These are phyloP conservation scores for Arctia plantaginis DNA, from an alignment of 2,888 invertebrate genomes.

Conservation along the genomic window DNA sequence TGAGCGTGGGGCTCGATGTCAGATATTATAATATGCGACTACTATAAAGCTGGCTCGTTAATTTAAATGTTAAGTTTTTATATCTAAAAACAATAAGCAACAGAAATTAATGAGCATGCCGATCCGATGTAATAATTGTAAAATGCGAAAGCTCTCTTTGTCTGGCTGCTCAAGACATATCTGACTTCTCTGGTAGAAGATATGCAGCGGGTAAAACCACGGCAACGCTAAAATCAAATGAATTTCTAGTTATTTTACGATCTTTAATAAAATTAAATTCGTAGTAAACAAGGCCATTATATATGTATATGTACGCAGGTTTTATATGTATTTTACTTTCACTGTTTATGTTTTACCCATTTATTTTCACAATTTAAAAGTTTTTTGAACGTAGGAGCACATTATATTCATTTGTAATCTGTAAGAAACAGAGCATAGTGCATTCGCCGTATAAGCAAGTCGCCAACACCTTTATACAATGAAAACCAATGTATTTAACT, in stretches of 20 bases:
- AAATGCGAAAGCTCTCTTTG: background rate
- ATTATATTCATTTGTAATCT: background rate
- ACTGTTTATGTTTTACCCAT: background rate
- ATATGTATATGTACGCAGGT: background rate
- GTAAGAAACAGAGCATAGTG: background rate
- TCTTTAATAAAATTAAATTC: constrained; percentile 18
- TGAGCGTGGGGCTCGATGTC: too few species aligned
- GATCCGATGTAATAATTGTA: background rate
- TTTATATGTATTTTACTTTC: background rate
- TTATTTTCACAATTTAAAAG: background rate
- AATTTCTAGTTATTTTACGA: background rate
- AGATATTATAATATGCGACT: too few species aligned
- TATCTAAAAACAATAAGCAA: background rate
- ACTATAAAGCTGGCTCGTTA: background rate
- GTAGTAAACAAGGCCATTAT: constrained; percentile 1
- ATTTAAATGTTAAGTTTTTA: background rate
- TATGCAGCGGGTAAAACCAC: background rate
- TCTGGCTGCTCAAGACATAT: background rate
- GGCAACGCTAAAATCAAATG: background rate
- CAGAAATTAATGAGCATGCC: background rate
- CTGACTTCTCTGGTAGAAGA: background rate
- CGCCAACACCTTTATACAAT: too few species aligned
- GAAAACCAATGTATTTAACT: too few species aligned
- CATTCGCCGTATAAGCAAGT: background rate
- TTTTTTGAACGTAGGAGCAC: background rate